A percentile compares a stretch with the other conserved stretches of the same genome.
These are phyloP conservation scores for Tipula helvola DNA, from an alignment of 2,888 invertebrate genomes.

Conservation along the genomic window DNA sequence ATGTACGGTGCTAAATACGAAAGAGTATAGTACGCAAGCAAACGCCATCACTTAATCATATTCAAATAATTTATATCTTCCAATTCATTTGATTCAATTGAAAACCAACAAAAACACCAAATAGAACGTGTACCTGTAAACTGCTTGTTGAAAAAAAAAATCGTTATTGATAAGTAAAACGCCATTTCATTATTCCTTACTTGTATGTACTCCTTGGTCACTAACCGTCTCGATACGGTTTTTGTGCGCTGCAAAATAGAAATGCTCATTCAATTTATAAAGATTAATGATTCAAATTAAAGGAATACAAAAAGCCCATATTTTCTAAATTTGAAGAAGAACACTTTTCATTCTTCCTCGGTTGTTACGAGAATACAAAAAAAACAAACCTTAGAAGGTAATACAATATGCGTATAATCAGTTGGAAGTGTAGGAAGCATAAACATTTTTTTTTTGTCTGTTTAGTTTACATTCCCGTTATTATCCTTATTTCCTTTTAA, in stretches of 20 bases:
- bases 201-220: not conserved
- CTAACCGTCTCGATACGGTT: not conserved
- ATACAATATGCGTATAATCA: not conserved
- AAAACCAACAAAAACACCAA: not conserved
- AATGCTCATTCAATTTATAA: not conserved
- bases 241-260: not conserved
- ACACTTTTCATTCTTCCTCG: not conserved
- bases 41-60: not conserved
- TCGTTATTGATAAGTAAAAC: too few relatives aligned
- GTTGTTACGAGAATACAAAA: not conserved
- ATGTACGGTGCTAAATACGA: not conserved
- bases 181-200: not conserved
- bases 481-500: not conserved
- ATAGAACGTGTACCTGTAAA: not conserved
- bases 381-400: not conserved
- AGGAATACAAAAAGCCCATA: not conserved
- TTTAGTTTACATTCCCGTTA: not conserved
- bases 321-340: not conserved
- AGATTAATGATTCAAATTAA: not conserved
- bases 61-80: not conserved
- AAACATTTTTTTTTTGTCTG: not conserved
- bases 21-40: not conserved
- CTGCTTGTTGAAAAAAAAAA: too few relatives aligned
- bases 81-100: not conserved
- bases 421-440: not conserved